Evolutionary conservation across 2,797 vertebrate genomes (phyloP), one percentile per base, ranked within the genome.

Genomic region (Gallinago nigripennis): DNA sequence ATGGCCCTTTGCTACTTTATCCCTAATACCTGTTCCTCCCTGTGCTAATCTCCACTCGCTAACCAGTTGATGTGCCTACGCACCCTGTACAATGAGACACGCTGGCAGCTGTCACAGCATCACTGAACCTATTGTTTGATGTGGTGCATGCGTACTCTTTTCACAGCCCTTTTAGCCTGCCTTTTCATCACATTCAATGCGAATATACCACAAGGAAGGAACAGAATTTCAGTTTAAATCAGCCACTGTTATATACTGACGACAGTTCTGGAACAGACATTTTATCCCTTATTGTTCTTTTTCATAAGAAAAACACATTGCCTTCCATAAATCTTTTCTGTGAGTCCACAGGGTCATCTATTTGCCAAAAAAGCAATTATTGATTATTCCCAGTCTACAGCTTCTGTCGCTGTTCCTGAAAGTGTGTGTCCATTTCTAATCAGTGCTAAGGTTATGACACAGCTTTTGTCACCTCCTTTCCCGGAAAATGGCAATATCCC

Each of bases 341-440:
- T 92, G 90, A 95, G 81, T 68, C 94, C 83, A 95, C 88, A 81
- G 92, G 96, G 96, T 95, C 90, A 71, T 85, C 72, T 89, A 72
- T 94, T 97, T 97, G 93, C 92, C 96, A 95, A 94, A 97, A 96
- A 86, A 96, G 86, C 84, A 90, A 94, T 95, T 96, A 97, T 95
- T 96, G 96, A 97, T 96, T 97, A 95, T 90, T 87, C 93, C 88
- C 90, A 85, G 57, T 37, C 78, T 85, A 35, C 78, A 90, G 94
- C 90, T 92, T 85, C 76, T 87, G 92, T 91, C 4, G 4, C 93
- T 90, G 64, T 21, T 96, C 83, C 83, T 94, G 83, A 82, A 91
- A 92, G 86, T 69, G 86, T 92, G 71, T 83, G 94, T 78, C 89
- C 93, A 63, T 96, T 95, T 96, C 88, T 94, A 95, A 89, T 95